Evolutionary conservation across 2,888 invertebrate species (phyloP).

Genomic region (Miltochrista miniata): DNA sequence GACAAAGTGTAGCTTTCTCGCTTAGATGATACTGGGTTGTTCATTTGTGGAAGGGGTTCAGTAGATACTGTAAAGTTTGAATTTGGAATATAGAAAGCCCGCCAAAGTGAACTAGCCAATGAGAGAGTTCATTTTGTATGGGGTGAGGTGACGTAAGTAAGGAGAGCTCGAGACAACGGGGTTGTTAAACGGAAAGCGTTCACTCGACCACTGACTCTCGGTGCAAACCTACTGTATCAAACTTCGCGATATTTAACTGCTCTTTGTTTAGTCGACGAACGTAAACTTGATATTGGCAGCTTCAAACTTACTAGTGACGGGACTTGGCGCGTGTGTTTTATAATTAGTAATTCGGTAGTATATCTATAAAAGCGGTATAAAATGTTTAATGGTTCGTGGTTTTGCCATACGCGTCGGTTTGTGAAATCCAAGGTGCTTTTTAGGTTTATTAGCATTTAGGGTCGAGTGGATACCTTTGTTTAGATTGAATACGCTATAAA

Average conservation of each 20-base stretch:
- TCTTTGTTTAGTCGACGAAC: slow-evolving; percentile 73
- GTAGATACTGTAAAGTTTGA: slow-evolving; percentile 47
- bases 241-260: slow-evolving; percentile 66
- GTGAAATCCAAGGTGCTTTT: slow-evolving; percentile 78
- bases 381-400: slow-evolving; percentile 71
- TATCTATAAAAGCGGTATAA: slow-evolving; percentile 62
- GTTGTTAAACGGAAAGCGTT: slow-evolving; percentile 77
- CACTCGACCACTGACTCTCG: slow-evolving; percentile 73
- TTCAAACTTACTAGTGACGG: slow-evolving; percentile 61
- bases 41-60: slow-evolving; percentile 55
- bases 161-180: slow-evolving; percentile 65
- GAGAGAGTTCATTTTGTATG: slow-evolving; percentile 54
- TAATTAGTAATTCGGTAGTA: slow-evolving; percentile 71
- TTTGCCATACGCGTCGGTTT: slow-evolving; percentile 71
- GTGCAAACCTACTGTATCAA: slow-evolving; percentile 63
- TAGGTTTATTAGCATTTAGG: slow-evolving; percentile 74
- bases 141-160: slow-evolving; percentile 81
- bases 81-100: slow-evolving; percentile 71
- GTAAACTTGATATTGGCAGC: slow-evolving; percentile 70
- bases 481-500: slow-evolving; percentile 65
- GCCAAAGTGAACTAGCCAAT: slow-evolving; percentile 76
- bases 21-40: slow-evolving; percentile 43
- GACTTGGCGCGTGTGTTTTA: slow-evolving; percentile 73
- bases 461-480: slow-evolving; percentile 76
- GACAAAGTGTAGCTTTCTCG: slow-evolving; percentile 58